A percentile compares a stretch with the other conserved stretches of the same genome.
Conservation (phyloP, 2,113 vertebrate species). For the Apeltes quadracus region DNA sequence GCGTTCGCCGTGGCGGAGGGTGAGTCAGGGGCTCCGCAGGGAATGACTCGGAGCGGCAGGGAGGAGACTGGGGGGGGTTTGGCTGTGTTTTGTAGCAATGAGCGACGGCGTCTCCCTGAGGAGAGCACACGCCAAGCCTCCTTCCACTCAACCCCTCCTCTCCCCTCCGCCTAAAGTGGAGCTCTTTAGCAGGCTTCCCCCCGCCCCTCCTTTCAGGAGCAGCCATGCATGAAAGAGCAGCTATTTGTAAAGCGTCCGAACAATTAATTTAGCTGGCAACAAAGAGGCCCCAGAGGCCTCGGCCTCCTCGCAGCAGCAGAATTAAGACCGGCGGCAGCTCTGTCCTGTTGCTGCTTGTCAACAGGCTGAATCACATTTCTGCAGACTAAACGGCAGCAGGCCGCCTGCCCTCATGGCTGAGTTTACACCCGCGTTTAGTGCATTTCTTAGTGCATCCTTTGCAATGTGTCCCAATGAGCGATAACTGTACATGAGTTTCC, state of each 20-base stretch:
- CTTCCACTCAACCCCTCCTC: slow-evolving; percentile 63
- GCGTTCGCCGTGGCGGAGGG: slow-evolving; percentile 31
- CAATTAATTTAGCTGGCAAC: slow-evolving; percentile 83
- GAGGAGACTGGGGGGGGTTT: slow-evolving; percentile 46
- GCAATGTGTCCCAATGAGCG: background rate
- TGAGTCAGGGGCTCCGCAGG: slow-evolving; percentile 34
- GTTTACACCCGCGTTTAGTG: background rate
- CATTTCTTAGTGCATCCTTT: background rate
- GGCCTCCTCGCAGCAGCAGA: slow-evolving; percentile 53
- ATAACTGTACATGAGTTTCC: background rate
- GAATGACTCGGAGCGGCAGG: slow-evolving; percentile 47
- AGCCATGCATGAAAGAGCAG: slow-evolving; percentile 81
- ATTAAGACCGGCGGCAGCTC: slow-evolving; percentile 70
- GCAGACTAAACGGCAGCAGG: slow-evolving; percentile 42
- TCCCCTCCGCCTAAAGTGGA: slow-evolving; percentile 68
- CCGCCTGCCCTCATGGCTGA: background rate
- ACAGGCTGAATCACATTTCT: slow-evolving; percentile 72
- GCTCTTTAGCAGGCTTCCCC: slow-evolving; percentile 74
- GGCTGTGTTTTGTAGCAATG: slow-evolving; percentile 62
- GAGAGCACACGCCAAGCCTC: slow-evolving; percentile 53
- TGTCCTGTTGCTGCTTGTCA: slow-evolving; percentile 76
- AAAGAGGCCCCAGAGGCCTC: slow-evolving; percentile 75
- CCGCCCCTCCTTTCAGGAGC: slow-evolving; percentile 72
- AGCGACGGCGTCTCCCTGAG: slow-evolving; percentile 62
- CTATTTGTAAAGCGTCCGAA: slow-evolving; percentile 81